Evolutionary conservation across 2,797 vertebrate species (phyloP).

Genomic region (Eulemur albifrons): DNA sequence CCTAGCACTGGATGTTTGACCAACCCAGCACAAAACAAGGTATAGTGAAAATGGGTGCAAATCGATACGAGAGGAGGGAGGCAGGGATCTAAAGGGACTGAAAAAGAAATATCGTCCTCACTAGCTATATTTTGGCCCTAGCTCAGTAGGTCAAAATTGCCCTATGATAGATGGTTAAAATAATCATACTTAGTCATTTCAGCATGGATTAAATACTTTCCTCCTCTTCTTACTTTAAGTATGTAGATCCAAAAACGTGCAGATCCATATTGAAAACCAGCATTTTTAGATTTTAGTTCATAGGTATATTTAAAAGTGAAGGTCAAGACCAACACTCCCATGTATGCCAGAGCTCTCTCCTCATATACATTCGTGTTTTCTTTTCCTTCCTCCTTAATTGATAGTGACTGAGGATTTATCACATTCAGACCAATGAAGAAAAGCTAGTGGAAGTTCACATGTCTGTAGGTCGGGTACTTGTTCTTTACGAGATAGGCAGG

Average conservation of each 20-base stretch:
- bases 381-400: not conserved
- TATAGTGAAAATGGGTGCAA: not conserved
- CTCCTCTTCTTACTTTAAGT: slow-evolving; percentile 12
- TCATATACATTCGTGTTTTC: not conserved
- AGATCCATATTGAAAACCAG: not conserved
- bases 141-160: not conserved
- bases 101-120: not conserved
- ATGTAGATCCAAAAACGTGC: not conserved
- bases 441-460: not conserved
- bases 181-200: slow-evolving; percentile 2
- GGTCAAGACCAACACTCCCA: not conserved
- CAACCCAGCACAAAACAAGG: not conserved
- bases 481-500: not conserved
- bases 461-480: not conserved
- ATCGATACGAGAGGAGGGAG: not conserved
- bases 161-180: not conserved
- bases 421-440: not conserved
- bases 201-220: slow-evolving; percentile 24
- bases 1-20: not conserved
- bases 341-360: not conserved
- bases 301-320: not conserved
- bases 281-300: not conserved
- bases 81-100: not conserved
- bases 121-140: not conserved
- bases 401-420: not conserved